These are phyloP conservation scores for Harpagus bidentatus DNA, from an alignment of 2,113 vertebrate genomes.

Conservation along the genomic window DNA sequence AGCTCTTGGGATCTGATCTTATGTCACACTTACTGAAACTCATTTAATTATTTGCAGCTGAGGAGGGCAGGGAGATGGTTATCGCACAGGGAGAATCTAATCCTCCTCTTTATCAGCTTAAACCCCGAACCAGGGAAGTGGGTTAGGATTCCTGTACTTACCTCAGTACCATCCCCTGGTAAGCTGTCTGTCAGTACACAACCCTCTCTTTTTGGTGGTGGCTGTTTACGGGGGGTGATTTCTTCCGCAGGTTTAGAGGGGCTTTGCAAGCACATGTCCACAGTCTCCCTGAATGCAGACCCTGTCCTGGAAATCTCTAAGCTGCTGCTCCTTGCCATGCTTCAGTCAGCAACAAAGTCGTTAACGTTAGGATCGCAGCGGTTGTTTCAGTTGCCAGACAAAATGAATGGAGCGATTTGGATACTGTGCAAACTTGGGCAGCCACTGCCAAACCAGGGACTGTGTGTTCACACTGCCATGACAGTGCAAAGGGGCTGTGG, in stretches of 20 bases:
- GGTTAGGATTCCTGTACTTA: neutral
- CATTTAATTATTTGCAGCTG: constrained; percentile 54
- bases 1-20: constrained; percentile 59
- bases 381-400: neutral
- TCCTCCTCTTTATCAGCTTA: neutral
- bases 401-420: neutral
- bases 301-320: neutral
- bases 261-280: neutral
- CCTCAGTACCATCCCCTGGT: neutral
- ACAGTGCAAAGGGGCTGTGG: neutral
- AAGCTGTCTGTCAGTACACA: neutral
- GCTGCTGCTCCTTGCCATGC: neutral
- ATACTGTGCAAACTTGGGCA: neutral
- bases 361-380: neutral
- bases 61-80: constrained; percentile 36
- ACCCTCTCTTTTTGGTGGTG: neutral
- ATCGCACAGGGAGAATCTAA: constrained; percentile 34
- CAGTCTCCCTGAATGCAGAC: neutral
- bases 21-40: constrained; percentile 47
- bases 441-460: neutral
- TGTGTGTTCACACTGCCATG: fast-evolving
- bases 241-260: neutral
- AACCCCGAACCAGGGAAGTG: neutral
- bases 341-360: neutral
- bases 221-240: neutral